Evolutionary conservation across 2,888 invertebrate genomes (phyloP).

Genomic region (Sinodicranocentrus sp.): DNA sequence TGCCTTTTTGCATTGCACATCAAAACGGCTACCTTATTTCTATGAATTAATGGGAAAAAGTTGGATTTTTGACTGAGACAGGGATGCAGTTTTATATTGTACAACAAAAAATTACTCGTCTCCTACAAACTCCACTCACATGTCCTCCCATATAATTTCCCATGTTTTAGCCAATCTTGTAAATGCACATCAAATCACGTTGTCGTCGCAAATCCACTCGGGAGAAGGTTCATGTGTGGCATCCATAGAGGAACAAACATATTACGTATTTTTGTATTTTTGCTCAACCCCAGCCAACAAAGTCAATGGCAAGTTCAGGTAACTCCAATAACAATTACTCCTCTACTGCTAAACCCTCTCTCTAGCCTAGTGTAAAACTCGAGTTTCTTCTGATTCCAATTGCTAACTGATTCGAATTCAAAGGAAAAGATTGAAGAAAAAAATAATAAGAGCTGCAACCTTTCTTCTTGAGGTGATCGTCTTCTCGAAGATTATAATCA

Average conservation of each 20-base stretch:
- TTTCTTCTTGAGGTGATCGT: no score
- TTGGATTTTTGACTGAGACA: not conserved
- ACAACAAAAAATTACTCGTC: slow-evolving; percentile 26
- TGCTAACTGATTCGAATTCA: no score
- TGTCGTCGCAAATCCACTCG: no score
- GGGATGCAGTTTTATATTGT: slow-evolving; percentile 14
- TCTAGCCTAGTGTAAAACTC: no score
- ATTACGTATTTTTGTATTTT: not conserved
- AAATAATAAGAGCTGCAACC: no score
- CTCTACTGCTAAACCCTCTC: no score
- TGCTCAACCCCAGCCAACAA: slow-evolving; percentile 11
- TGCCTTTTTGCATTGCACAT: not conserved
- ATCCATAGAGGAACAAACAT: no score
- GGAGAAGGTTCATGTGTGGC: no score
- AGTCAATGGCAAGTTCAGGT: slow-evolving; percentile 21
- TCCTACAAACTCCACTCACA: not conserved
- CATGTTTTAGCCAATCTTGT: not conserved
- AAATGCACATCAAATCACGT: slow-evolving; percentile 17
- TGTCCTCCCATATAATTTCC: slow-evolving; percentile 8
- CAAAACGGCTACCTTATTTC: not conserved
- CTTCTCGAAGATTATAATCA: no score
- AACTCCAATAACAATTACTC: slow-evolving; percentile 11
- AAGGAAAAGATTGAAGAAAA: no score
- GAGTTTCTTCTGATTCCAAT: no score
- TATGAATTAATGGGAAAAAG: slow-evolving; percentile 9